Conservation (phyloP, 1,140 invertebrate species). For the Psix sp. region DNA sequence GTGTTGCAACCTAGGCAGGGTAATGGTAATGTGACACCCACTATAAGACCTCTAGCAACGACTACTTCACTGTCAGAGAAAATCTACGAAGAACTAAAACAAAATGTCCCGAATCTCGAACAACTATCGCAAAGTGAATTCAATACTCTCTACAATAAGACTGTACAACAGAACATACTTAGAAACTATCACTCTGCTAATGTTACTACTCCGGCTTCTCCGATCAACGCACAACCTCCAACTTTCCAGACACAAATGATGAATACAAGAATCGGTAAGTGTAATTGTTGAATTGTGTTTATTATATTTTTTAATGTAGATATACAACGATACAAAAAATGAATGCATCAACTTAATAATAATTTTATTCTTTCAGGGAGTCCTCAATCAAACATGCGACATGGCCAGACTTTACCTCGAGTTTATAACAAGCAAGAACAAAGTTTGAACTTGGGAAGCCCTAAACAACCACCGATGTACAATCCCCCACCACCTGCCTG, state of each 20-base stretch:
- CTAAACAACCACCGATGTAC: constrained; percentile 73
- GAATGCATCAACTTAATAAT: not conserved
- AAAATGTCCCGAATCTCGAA: constrained; percentile 73
- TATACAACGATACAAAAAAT: no score
- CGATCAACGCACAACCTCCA: constrained; percentile 2
- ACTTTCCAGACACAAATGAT: constrained; percentile 16
- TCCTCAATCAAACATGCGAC: constrained; percentile 48
- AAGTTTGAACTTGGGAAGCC: constrained; percentile 65
- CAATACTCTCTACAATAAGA: constrained; percentile 75
- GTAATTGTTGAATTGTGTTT: no score
- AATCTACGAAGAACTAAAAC: constrained; percentile 72
- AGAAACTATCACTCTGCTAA: constrained; percentile 67
- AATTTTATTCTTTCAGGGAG: constrained; percentile 24
- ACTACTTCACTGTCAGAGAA: constrained; percentile 66
- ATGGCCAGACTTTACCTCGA: constrained; percentile 64
- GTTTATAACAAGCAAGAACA: constrained; percentile 58
- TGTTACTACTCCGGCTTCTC: constrained; percentile 4
- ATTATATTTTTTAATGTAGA: no score
- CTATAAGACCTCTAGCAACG: constrained; percentile 47
- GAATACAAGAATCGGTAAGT: constrained; percentile 22
- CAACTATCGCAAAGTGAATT: constrained; percentile 74
- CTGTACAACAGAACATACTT: constrained; percentile 74
- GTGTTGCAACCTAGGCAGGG: constrained; percentile 39
- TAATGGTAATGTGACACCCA: constrained; percentile 20
- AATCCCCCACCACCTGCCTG: constrained; percentile 70